A percentile compares a stretch with the other conserved stretches of the same genome.
These are phyloP conservation scores for Drosophila triauraria DNA, from an alignment of 1,140 invertebrate genomes.

Conservation along the genomic window DNA sequence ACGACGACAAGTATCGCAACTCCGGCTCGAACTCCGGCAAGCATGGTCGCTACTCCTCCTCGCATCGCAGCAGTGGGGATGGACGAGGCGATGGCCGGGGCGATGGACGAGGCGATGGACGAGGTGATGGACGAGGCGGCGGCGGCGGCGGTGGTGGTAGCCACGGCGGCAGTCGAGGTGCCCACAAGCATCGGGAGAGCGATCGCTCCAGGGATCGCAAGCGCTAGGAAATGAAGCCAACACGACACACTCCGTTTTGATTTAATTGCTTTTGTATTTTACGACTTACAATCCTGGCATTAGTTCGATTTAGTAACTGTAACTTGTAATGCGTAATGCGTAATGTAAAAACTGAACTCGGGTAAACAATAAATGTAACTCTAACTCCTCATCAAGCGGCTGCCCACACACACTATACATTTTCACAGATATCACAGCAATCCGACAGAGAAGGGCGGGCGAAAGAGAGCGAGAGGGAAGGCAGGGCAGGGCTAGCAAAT, in stretches of 20 bases:
- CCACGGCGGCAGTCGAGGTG: conserved; percentile 50
- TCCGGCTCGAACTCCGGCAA: conserved; percentile 68
- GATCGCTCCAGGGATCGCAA: conserved; percentile 82
- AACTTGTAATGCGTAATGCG: conserved; percentile 21
- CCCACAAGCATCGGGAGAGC: conserved; percentile 71
- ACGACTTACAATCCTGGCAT: conserved; percentile 27
- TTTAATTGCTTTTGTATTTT: conserved; percentile 33
- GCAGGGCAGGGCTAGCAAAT: background rate
- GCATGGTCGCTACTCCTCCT: conserved; percentile 63
- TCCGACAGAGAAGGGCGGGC: conserved; percentile 23
- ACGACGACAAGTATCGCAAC: conserved; percentile 74
- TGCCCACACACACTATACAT: conserved; percentile 2
- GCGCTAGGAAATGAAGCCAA: conserved; percentile 48
- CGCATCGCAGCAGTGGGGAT: conserved; percentile 56
- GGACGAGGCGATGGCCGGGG: conserved; percentile 12
- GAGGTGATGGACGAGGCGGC: conserved; percentile 6
- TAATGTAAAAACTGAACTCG: conserved; percentile 27
- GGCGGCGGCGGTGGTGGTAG: conserved; percentile 23
- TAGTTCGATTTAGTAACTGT: conserved; percentile 34
- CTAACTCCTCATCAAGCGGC: conserved; percentile 31
- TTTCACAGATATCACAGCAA: conserved; percentile 37
- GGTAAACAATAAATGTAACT: conserved; percentile 49
- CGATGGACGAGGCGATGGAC: conserved; percentile 1
- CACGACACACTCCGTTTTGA: conserved; percentile 9
- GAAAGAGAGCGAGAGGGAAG: conserved; percentile 9